Evolutionary conservation across 2,888 invertebrate species (phyloP).

Genomic region (Biston betularia): DNA sequence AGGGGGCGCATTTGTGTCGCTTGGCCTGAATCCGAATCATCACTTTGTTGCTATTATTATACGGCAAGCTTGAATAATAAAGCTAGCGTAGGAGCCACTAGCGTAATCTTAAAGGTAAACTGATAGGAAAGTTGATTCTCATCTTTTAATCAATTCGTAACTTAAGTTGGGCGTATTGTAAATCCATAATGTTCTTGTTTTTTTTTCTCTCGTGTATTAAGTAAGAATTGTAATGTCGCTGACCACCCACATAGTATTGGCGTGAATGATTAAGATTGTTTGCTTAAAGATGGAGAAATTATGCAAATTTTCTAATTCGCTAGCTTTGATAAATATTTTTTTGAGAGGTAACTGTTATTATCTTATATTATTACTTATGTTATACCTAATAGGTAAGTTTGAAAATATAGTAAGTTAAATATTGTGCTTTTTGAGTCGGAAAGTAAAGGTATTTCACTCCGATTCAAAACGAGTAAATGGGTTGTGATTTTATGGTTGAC

Average conservation of each 20-base stretch:
- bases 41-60: neutral
- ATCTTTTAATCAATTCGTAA: neutral
- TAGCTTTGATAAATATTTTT: constrained; percentile 14
- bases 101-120: neutral
- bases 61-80: neutral
- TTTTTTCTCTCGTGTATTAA: constrained; percentile 41
- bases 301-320: constrained; percentile 27
- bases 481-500: no score
- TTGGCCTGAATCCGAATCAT: constrained; percentile 47
- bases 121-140: neutral
- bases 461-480: no score
- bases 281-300: constrained; percentile 24
- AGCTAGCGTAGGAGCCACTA: neutral
- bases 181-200: constrained; percentile 38
- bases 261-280: constrained; percentile 61
- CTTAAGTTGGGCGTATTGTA: constrained; percentile 20
- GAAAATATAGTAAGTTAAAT: no score
- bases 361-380: no score
- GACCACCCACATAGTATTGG: constrained; percentile 67
- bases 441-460: no score
- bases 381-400: no score
- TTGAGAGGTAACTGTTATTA: neutral
- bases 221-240: constrained; percentile 48
- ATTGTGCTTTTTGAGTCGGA: no score
- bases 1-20: constrained; percentile 66